A percentile compares a stretch with the other conserved stretches of the same genome.
Conservation (phyloP, 1,140 invertebrate species). For the Ceratoteleas bidentatus region DNA sequence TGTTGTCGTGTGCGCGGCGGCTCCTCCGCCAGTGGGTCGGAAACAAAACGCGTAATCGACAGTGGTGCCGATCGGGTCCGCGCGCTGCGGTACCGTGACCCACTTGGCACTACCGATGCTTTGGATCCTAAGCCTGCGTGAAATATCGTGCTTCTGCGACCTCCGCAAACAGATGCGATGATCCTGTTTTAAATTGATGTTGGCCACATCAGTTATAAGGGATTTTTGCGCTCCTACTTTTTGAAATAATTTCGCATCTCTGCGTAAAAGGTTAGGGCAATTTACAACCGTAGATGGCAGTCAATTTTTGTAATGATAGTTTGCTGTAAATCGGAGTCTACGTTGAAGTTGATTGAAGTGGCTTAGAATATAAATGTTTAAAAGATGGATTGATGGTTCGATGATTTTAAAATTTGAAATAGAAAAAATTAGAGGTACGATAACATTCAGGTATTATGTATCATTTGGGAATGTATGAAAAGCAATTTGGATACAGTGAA, state of each 20-base stretch:
- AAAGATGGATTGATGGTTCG: too few species aligned
- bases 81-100: slow-evolving; percentile 63
- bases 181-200: slow-evolving; percentile 36
- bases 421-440: too few species aligned
- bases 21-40: slow-evolving; percentile 48
- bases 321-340: too few species aligned
- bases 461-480: too few species aligned
- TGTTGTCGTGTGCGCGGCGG: slow-evolving; percentile 27
- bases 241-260: not conserved
- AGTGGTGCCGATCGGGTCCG: slow-evolving; percentile 61
- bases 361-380: too few species aligned
- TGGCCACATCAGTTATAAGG: slow-evolving; percentile 20
- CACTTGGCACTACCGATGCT: slow-evolving; percentile 68
- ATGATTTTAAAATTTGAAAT: too few species aligned
- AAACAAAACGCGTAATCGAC: slow-evolving; percentile 64
- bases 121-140: slow-evolving; percentile 52
- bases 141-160: slow-evolving; percentile 34
- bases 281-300: too few species aligned
- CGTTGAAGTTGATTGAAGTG: too few species aligned
- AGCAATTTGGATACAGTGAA: too few species aligned
- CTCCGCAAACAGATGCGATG: slow-evolving; percentile 20
- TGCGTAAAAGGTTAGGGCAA: too few species aligned
- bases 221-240: slow-evolving; percentile 3
- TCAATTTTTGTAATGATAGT: too few species aligned
- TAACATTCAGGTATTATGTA: too few species aligned